phyloP scores from a whole-genome alignment of 2,888 invertebrate species.

The Zootermopsis nevadensis region DNA sequence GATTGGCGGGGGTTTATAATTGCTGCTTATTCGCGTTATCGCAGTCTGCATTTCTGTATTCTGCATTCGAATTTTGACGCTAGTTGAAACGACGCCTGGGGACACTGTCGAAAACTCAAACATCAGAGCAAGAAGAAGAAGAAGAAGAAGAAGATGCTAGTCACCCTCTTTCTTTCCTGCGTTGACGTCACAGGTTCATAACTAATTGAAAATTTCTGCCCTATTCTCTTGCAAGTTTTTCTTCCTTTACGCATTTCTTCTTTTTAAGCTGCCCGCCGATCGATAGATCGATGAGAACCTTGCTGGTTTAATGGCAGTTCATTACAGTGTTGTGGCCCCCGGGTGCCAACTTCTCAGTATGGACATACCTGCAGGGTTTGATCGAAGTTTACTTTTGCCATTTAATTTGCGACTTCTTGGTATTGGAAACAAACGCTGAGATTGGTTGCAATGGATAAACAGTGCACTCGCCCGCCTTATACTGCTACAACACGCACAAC shows the following conservation, averaged over 20 bases:
- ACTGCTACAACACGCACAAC: too few species aligned
- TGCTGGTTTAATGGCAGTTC: background rate
- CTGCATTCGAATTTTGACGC: background rate
- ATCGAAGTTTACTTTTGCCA: too few species aligned
- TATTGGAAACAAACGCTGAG: too few species aligned
- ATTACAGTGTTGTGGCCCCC: background rate
- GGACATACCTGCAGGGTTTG: too few species aligned
- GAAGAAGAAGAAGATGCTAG: constrained; percentile 20
- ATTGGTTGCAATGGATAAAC: too few species aligned
- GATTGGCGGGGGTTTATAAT: too few species aligned
- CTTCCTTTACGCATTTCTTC: constrained; percentile 14
- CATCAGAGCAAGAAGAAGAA: constrained; percentile 20
- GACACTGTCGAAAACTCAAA: constrained; percentile 39
- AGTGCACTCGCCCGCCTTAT: too few species aligned
- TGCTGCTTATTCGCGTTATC: too few species aligned
- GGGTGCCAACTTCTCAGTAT: too few species aligned
- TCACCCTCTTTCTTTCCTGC: constrained; percentile 23
- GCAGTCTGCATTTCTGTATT: background rate
- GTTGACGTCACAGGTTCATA: constrained; percentile 41
- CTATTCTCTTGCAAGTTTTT: constrained; percentile 32
- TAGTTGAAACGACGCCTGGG: constrained; percentile 12
- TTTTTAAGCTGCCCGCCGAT: constrained; percentile 9
- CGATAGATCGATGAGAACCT: constrained; percentile 16
- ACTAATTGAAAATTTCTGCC: constrained; percentile 43
- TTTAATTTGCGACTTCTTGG: too few species aligned